phyloP scores from a whole-genome alignment of 2,113 vertebrate species.

The Lota lota region DNA sequence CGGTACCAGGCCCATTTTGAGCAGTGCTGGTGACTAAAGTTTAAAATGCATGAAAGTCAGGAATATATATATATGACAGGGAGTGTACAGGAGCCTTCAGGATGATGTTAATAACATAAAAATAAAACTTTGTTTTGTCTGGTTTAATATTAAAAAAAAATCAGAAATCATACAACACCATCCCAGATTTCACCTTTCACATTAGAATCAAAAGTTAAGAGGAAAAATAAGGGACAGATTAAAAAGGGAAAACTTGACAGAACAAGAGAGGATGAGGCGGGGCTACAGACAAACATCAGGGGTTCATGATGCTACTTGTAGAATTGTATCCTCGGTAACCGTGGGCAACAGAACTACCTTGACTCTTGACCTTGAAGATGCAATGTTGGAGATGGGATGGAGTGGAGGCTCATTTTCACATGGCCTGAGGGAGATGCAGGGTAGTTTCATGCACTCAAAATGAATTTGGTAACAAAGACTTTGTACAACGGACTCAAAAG shows the following conservation, averaged over 20 bases:
- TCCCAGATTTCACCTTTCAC: conserved; percentile 65
- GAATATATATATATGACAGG: no score
- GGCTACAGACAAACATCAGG: conserved; percentile 15
- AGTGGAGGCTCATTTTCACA: conserved; percentile 20
- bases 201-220: conserved; percentile 58
- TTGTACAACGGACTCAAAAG: conserved; percentile 12
- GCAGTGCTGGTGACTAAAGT: no score
- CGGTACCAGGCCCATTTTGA: no score
- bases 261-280: conserved; percentile 13
- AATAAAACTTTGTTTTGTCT: conserved; percentile 40
- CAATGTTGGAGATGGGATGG: conserved; percentile 2
- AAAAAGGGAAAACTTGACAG: background rate
- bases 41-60: no score
- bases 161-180: conserved; percentile 70
- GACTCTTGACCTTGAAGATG: conserved; percentile 20
- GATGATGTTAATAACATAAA: background rate
- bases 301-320: conserved; percentile 16
- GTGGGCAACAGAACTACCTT: conserved; percentile 16
- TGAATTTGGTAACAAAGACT: conserved; percentile 21
- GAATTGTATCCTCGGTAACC: conserved; percentile 25
- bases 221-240: conserved; percentile 29
- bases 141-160: conserved; percentile 73
- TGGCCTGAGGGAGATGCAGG: conserved; percentile 8
- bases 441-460: conserved; percentile 43
- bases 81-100: no score